Evolutionary conservation across 2,888 invertebrate genomes (phyloP), one percentile per base, ranked within the genome.

Genomic region (Metopia argyrocephala): DNA sequence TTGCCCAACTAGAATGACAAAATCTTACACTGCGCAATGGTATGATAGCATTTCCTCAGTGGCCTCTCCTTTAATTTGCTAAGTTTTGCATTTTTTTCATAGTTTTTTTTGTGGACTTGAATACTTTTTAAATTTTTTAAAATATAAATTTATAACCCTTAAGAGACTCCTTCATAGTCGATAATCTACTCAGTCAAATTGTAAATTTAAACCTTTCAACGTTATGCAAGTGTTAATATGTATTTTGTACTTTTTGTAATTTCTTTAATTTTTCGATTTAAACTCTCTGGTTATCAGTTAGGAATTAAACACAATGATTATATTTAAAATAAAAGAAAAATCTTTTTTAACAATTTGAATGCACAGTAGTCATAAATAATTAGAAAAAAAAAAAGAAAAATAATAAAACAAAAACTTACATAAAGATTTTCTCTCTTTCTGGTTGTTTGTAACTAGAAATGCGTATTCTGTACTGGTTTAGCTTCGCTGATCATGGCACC

Each of bases 371-470:
- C 38, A 38, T 38, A 38, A 38, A 38, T 38, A 38, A 38, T 1
- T 38, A 38, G 15, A 9, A 38, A 38, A 38, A 38, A 15, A 2
- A 15, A 38, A 12, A 38, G 15, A n/a, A 15, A 31, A 0, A 31
- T 9, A 31, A 12, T 31, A 12, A 9, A 2, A 12, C 3, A 3
- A 2, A 38, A 38, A 38, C n/a, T n/a, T n/a, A n/a, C n/a, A n/a
- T n/a, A 38, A 38, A 12, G 38, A 38, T 38, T 38, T 15, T 38
- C 38, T 15, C 9, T 9, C 38, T n/a, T 20, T 27, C 27, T 65
- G 45, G 59, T 52, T 20, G 27, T 71, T 76, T 76, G 85, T 86
- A 87, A 87, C 81, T 83, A 82, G 82, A 85, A 85, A 85, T 83
- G 84, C 84, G 83, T 85, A 85, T 82, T 82, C 82, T 83, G 82